These are phyloP conservation scores for Smittia sp. DNA, from an alignment of 2,888 invertebrate species.

Conservation along the genomic window DNA sequence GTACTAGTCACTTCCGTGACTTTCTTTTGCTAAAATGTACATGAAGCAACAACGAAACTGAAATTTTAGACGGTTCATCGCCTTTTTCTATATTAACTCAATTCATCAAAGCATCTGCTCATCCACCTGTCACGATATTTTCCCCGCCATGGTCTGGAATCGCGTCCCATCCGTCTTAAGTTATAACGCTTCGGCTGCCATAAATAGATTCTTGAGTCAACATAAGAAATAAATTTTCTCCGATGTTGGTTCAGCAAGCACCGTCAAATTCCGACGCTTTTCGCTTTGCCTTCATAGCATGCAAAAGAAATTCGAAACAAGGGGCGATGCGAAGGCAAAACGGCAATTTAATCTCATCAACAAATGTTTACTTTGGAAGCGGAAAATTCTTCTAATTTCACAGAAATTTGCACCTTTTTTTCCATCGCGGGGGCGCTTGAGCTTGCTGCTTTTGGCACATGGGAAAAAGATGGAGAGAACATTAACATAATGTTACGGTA, in stretches of 20 bases:
- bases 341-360: constrained; percentile 37
- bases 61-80: no score
- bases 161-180: not conserved
- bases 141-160: not conserved
- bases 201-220: not conserved
- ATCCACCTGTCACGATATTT: not conserved
- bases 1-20: no score
- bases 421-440: not conserved
- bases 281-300: not conserved
- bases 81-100: not conserved
- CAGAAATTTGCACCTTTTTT: constrained; percentile 39
- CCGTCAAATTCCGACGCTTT: not conserved
- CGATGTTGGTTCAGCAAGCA: not conserved
- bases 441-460: not conserved
- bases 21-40: no score
- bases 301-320: not conserved
- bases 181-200: not conserved
- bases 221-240: not conserved
- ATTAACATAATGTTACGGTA: constrained; percentile 38
- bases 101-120: not conserved
- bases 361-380: constrained; percentile 36
- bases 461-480: constrained; percentile 4
- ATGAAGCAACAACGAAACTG: no score
- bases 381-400: constrained; percentile 22
- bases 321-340: not conserved